Evolutionary conservation across 2,888 invertebrate genomes (phyloP), one percentile per base, ranked within the genome.

Genomic region (Chaitophorus viminalis): DNA sequence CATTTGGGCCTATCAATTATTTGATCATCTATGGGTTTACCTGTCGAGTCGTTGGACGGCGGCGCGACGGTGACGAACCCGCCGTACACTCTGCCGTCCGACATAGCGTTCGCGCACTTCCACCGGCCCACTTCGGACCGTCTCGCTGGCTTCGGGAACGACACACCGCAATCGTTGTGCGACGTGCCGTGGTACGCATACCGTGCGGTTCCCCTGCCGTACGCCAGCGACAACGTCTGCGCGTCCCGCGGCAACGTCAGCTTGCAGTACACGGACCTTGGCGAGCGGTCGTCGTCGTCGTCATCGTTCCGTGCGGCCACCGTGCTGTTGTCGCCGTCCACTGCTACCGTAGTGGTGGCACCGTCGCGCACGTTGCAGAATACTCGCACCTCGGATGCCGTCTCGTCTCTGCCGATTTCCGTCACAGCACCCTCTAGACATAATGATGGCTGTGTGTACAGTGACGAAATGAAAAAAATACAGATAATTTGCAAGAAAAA

Each of bases 151-250:
- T 87, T 87, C 18, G 81, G 39, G 60, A 87, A 87, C 60, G 87
- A 81, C 39, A 87, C 87, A 25, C 87, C 87, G 46, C 87, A 87
- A 8, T 87, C 87, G 36, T 39, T 31, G 46, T n/a, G 8, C n/a
- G 21, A 18, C 11, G 74, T 11, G n/a, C 87, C 87, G 65, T 75
- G 39, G n/a, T 87, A 87, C 21, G 87, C 81, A n/a, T 87, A 87
- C 33, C 87, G 54, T 0, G 74, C 25, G 4, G 87, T 87, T 1
- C 87, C 87, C 18, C 87, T n/a, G 33, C 87, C 87, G 65, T 87
- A 87, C 39, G 87, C 87, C n/a, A 87, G 79, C 52, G 87, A 87
- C 74, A 87, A 65, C 17, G 75, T 87, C 39, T 87, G 72, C 25
- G 29, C 25, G 60, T 87, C 87, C 31, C 39, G 39, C 39, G 87